These are phyloP conservation scores for Spisula subtruncata DNA, from an alignment of 2,888 invertebrate species.

Conservation along the genomic window DNA sequence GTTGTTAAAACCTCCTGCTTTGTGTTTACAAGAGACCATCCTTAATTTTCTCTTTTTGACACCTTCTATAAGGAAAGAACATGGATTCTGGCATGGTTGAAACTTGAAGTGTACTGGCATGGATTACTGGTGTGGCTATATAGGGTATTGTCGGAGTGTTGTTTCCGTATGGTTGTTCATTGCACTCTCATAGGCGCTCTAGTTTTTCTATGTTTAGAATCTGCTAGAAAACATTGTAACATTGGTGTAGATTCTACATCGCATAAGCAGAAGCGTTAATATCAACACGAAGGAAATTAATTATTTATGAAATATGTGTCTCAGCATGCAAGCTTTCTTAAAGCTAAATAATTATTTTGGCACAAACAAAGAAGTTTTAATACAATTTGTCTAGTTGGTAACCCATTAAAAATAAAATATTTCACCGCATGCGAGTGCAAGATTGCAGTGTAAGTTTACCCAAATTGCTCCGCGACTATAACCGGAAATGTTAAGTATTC, in stretches of 20 bases:
- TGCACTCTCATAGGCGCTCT: background rate
- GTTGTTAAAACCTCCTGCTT: too few relatives aligned
- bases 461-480: background rate
- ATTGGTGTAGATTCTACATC: too few relatives aligned
- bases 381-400: background rate
- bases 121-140: too few relatives aligned
- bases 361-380: constrained; percentile 25
- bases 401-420: constrained; percentile 14
- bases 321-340: background rate
- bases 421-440: background rate
- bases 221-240: background rate
- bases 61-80: too few relatives aligned
- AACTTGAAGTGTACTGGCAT: too few relatives aligned
- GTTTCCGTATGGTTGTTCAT: background rate
- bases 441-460: background rate
- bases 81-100: too few relatives aligned
- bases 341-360: background rate
- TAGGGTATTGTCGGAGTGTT: too few relatives aligned
- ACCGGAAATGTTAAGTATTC: background rate
- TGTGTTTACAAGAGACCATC: too few relatives aligned
- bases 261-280: background rate
- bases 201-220: background rate
- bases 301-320: constrained; percentile 28
- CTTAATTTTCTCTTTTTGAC: too few relatives aligned
- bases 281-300: background rate